A percentile compares a stretch with the other conserved stretches of the same genome.
Evolutionary conservation across 2,113 vertebrate genomes (phyloP).

Genomic region (Gracilinanus agilis): DNA sequence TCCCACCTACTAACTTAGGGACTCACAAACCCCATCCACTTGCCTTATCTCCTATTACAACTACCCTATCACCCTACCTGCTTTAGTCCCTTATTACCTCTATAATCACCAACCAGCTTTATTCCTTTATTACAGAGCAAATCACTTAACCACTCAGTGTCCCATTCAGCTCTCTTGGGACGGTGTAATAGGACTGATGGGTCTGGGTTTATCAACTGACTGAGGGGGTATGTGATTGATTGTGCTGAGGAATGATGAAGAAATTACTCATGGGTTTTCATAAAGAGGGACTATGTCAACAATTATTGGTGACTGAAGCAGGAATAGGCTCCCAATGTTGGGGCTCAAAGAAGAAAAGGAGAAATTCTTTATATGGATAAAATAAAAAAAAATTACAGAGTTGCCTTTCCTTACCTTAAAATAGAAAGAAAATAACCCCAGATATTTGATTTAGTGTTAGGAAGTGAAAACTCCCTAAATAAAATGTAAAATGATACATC

Average conservation of each 20-base stretch:
- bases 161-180: background rate
- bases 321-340: background rate
- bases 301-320: background rate
- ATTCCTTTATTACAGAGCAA: no score
- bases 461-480: background rate
- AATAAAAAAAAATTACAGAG: background rate
- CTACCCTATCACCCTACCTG: no score
- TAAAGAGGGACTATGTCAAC: background rate
- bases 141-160: background rate
- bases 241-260: background rate
- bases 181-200: background rate
- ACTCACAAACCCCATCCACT: no score
- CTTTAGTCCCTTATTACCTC: no score
- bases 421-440: background rate
- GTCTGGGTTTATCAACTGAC: background rate
- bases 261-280: background rate
- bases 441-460: background rate
- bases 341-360: background rate
- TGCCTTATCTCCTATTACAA: no score
- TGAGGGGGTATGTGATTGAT: background rate
- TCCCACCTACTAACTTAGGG: no score
- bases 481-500: background rate
- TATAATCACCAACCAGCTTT: no score
- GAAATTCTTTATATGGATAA: background rate
- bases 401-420: background rate